Evolutionary conservation across 2,888 invertebrate species (phyloP).

Genomic region (Tolmerus cingulatus): DNA sequence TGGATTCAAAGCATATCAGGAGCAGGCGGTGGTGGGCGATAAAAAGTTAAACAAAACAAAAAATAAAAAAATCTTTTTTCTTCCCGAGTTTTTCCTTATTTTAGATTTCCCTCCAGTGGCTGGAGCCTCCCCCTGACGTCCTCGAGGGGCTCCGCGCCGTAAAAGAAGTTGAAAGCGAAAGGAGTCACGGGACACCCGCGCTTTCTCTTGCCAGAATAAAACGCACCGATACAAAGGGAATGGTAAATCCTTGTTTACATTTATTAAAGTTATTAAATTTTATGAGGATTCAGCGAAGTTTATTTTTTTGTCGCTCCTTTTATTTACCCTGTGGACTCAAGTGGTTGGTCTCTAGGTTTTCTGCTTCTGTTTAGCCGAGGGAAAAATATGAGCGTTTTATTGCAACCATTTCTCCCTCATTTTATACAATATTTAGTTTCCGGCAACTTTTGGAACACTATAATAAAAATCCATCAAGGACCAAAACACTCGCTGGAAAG

Average conservation of each 20-base stretch:
- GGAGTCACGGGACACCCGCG: background rate
- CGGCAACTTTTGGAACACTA: background rate
- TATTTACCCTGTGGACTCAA: background rate
- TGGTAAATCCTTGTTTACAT: conserved; percentile 39
- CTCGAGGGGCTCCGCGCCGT: background rate
- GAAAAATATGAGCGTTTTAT: conserved; percentile 12
- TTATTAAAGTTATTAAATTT: conserved; percentile 41
- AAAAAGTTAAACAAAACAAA: conserved; percentile 33
- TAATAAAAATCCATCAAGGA: conserved; percentile 16
- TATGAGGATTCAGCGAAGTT: conserved; percentile 38
- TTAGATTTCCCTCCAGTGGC: conserved; percentile 1
- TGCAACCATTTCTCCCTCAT: background rate
- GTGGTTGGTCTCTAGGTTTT: conserved; percentile 8
- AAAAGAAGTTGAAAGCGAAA: conserved; percentile 12
- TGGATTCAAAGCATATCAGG: conserved; percentile 20
- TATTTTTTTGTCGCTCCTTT: conserved; percentile 30
- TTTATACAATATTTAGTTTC: background rate
- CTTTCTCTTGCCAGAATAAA: background rate
- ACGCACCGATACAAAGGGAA: conserved; percentile 26
- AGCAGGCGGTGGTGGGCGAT: background rate
- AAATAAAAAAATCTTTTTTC: background rate
- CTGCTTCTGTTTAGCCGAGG: background rate
- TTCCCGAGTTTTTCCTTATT: conserved; percentile 4
- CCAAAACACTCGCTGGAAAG: background rate
- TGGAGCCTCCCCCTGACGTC: background rate